A percentile compares a stretch with the other conserved stretches of the same genome.
Conservation (phyloP, 1,140 invertebrate genomes). For the Drosophila neocordata region DNA sequence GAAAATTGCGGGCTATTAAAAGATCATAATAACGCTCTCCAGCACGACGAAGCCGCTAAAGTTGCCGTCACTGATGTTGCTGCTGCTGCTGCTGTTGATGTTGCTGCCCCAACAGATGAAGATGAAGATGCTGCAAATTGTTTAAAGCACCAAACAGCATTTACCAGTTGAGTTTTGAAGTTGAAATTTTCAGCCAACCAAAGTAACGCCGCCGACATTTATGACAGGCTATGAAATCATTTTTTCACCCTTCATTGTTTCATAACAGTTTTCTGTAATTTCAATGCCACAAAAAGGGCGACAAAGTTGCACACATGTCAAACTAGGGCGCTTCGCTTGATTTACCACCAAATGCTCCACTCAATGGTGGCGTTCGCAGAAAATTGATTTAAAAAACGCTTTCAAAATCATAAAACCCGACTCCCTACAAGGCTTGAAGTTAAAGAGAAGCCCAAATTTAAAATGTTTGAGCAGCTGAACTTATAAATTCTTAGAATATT, state of each 20-base stretch:
- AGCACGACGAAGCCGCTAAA: constrained; percentile 33
- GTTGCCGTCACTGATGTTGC: neutral
- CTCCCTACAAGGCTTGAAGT: constrained; percentile 31
- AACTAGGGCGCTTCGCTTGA: constrained; percentile 75
- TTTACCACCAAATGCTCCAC: constrained; percentile 67
- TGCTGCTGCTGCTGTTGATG: neutral
- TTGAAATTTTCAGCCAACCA: constrained; percentile 39
- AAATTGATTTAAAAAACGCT: constrained; percentile 79
- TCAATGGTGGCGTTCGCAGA: constrained; percentile 76
- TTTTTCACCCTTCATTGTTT: constrained; percentile 16
- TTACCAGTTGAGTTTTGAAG: constrained; percentile 24
- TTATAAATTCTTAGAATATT: neutral
- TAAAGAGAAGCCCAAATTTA: constrained; percentile 11
- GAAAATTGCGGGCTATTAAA: constrained; percentile 83
- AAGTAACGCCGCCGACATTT: constrained; percentile 71
- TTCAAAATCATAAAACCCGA: constrained; percentile 69
- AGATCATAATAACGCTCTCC: constrained; percentile 75
- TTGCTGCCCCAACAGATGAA: constrained; percentile 21
- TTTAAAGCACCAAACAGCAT: constrained; percentile 26
- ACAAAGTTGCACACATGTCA: constrained; percentile 79
- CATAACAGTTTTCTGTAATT: constrained; percentile 12
- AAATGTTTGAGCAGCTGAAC: neutral
- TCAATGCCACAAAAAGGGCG: constrained; percentile 28
- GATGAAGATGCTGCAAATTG: constrained; percentile 78
- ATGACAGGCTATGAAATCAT: constrained; percentile 77